Evolutionary conservation across 2,797 vertebrate genomes (phyloP).

Genomic region (Bucorvus abyssinicus): DNA sequence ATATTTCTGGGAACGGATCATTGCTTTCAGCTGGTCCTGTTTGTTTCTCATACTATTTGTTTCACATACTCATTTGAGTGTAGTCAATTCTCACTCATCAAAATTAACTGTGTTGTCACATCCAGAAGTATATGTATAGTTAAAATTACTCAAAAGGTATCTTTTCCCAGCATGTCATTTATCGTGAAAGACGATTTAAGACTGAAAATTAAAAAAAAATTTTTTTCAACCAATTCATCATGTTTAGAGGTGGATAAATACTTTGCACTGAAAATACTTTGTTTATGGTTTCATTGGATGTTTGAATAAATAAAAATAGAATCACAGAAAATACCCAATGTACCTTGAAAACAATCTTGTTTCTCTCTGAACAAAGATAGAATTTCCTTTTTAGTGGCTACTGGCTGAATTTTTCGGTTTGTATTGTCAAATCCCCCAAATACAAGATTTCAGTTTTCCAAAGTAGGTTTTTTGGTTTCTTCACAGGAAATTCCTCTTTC

Average conservation of each 20-base stretch:
- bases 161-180: background rate
- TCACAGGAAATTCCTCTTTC: background rate
- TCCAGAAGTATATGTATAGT: background rate
- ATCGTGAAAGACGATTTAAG: background rate
- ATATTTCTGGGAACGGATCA: background rate
- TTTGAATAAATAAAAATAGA: background rate
- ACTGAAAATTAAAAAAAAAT: background rate
- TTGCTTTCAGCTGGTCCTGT: background rate
- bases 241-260: background rate
- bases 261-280: background rate
- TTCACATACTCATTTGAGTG: background rate
- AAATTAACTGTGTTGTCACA: conserved; percentile 24
- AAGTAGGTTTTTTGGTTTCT: background rate
- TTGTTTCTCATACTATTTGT: background rate
- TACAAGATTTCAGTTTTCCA: background rate
- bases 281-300: background rate
- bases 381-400: background rate
- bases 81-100: background rate
- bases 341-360: background rate
- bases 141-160: background rate
- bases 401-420: background rate
- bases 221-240: background rate
- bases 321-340: background rate
- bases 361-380: background rate
- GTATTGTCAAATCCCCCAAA: background rate